Base-by-base conservation (phyloP, 1,140 invertebrate species). In the Sarcophaga peregrina region DNA sequence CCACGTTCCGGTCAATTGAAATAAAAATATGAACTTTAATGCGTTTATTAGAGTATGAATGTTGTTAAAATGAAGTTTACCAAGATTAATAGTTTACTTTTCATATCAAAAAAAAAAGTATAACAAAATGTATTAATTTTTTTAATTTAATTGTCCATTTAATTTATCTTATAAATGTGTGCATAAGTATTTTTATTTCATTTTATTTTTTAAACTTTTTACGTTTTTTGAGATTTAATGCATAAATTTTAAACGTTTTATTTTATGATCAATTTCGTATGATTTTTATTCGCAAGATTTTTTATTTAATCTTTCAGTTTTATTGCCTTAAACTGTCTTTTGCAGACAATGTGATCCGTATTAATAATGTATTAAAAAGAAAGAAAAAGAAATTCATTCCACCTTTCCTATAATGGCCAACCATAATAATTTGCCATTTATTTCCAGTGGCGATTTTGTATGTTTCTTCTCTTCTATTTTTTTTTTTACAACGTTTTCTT, bases 401-500 rank as follows among this genome's bases (percentile, higher is more conserved):
- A 68, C 4, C 62, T 68, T 68, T 68, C 17, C 20, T 68, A 68
- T 25, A 68, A 68, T 20, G 62, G 54, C 13, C 20, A 76, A 76
- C 17, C 17, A 50, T 17, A 15, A 10, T 47, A 78, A 78, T 78
- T 78, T 78, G 75, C 75, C 75, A 78, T 78, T 58, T 58, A 68
- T 37, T 37, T 37, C 62, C 20, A 8, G n/a, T 68, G 62, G 62
- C 62, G 17, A 78, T 20, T 78, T 78, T 78, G 20, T 48, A 50
- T 10, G 48, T 78, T 78, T 78, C 17, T 50, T 52, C 50, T 17
- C n/a, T n/a, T n/a, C n/a, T n/a, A n/a, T n/a, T n/a, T n/a, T n/a
- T n/a, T n/a, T n/a, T n/a, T n/a, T n/a, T n/a, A n/a, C n/a, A 10
- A 47, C 10, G 73, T 48, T 78, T 13, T 48, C 50, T 76, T 20